phyloP scores from a whole-genome alignment of 2,797 vertebrate species.

The Eidolon dupreanum region DNA sequence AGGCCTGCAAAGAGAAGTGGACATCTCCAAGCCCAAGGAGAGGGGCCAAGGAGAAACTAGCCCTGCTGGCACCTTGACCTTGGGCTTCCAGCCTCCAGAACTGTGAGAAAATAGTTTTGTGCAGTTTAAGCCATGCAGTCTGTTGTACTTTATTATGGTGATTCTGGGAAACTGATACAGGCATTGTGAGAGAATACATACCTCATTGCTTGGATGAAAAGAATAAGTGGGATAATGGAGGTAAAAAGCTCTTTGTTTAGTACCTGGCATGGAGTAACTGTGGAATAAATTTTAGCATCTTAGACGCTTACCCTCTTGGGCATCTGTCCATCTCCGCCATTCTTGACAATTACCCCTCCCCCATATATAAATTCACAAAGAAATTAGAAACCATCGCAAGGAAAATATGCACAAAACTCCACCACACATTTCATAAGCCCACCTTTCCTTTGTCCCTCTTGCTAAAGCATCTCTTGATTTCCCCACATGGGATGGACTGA shows the following conservation, averaged over 20 bases:
- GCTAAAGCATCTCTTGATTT: not conserved
- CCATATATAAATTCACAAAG: not conserved
- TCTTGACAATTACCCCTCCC: not conserved
- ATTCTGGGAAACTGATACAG: not conserved
- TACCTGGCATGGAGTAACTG: not conserved
- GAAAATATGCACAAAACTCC: not conserved
- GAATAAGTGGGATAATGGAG: not conserved
- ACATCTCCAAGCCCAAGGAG: not conserved
- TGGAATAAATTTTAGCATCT: no score
- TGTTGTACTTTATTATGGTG: not conserved
- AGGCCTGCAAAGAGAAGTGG: no score
- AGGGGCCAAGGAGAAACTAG: not conserved
- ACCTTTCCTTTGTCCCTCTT: not conserved
- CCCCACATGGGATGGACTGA: accelerated
- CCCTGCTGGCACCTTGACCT: not conserved
- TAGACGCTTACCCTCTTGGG: accelerated
- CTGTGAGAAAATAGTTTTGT: not conserved
- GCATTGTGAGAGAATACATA: not conserved
- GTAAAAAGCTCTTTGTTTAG: not conserved
- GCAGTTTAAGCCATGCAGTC: not conserved
- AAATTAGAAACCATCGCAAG: not conserved
- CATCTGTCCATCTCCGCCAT: not conserved
- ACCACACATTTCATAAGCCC: not conserved
- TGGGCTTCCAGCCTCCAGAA: not conserved
- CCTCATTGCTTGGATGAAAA: not conserved